Evolutionary conservation across 2,888 invertebrate genomes (phyloP), one percentile per base, ranked within the genome.

Genomic region (Tholera decimalis): DNA sequence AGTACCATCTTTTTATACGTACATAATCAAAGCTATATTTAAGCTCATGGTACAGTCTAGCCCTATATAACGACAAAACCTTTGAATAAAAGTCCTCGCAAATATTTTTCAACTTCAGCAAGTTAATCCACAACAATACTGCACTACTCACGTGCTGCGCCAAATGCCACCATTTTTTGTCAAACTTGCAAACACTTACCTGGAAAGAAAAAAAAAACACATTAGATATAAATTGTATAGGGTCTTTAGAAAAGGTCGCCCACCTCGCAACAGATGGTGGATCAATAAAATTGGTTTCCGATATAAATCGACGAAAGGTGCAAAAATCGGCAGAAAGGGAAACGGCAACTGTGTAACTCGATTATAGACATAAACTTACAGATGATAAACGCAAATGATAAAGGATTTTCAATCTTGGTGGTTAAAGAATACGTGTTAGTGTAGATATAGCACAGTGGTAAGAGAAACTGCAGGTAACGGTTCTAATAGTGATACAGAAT

Each of bases 141-240:
- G 69, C 79, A 73, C 73, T 77, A 87, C 89, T 88, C 87, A 90
- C 90, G 88, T 83, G 83, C 80, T 77, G 61, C 73, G 57, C 82
- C 78, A 80, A 80, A 80, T 82, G 73, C 75, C 72, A 67, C 75
- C 54, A 77, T 83, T 85, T 87, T 88, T 85, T 85, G 83, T 71
- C 46, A 57, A 80, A 82, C 81, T 88, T 85, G 88, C 84, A 63
- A 85, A 88, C 77, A 87, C 92, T 89, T 92, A 92, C 92, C 92
- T 92, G 91, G 83, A 91, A 91, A 74, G 72, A 85, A 83, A 90
- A 85, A 83, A 90, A 91, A 90, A 86, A 77, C 82, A 85, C 73
- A 91, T 92, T 90, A 92, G 88, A 89, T 82, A 88, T 82, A 86
- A 86, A 86, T 87, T 87, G 84, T 88, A 91, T 88, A 77, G 84